phyloP scores from a whole-genome alignment of 2,113 vertebrate species.

The Hyperoodon ampullatus region DNA sequence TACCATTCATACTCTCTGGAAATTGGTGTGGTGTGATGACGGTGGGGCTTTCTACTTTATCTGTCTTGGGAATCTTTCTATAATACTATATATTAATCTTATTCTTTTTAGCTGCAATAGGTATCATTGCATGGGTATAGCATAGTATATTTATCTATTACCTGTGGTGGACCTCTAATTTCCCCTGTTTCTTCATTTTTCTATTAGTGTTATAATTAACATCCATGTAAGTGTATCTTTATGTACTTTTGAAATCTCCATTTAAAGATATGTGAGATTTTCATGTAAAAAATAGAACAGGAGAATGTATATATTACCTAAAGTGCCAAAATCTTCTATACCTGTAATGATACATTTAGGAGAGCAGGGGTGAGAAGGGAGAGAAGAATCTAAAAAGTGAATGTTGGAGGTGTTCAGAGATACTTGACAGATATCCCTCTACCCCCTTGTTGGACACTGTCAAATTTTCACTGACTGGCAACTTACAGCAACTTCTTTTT shows the following conservation, averaged over 20 bases:
- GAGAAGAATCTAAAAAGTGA: background rate
- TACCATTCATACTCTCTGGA: background rate
- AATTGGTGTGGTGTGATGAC: background rate
- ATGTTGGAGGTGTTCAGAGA: background rate
- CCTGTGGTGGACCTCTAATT: background rate
- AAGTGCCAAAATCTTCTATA: background rate
- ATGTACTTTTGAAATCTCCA: background rate
- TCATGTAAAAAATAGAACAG: constrained; percentile 31
- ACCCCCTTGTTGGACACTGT: background rate
- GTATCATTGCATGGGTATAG: background rate
- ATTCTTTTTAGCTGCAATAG: background rate
- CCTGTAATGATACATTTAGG: background rate
- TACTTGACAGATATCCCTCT: background rate
- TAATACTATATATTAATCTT: background rate
- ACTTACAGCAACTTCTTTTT: background rate
- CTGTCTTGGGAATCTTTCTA: background rate
- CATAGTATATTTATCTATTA: background rate
- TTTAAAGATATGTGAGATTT: constrained; percentile 45
- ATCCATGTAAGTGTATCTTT: background rate
- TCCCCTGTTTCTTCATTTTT: background rate
- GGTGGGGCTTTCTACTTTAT: background rate
- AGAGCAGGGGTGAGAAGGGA: background rate
- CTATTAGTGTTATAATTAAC: background rate
- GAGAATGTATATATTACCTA: background rate
- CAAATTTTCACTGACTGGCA: background rate